Evolutionary conservation across 2,888 invertebrate genomes (phyloP), one percentile per base, ranked within the genome.

Genomic region (Campopleginae sp.): DNA sequence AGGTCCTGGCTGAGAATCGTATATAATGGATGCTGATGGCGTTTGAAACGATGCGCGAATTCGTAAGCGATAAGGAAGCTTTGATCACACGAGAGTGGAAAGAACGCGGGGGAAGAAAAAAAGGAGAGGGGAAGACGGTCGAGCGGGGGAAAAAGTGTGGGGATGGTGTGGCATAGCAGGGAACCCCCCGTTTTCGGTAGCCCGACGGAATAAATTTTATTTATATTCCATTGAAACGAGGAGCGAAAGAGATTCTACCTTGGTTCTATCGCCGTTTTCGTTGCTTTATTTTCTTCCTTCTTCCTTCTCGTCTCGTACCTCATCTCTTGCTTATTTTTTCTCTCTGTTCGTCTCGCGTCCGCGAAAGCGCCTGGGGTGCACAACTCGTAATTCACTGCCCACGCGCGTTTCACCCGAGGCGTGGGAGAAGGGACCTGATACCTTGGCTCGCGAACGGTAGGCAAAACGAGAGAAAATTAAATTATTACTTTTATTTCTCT

Each of bases 211-310:
- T 90, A 89, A 91, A 91, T 90, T 89, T 90, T 89, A 89, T 91
- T 91, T 89, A 91, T 90, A 90, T 90, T 89, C 89, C 87, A 90
- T 90, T 89, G 90, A 90, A 90, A 89, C 89, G 88, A 89, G 90
- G 88, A 88, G 88, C 88, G 88, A 85, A 85, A 85, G 85, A 83
- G 86, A 88, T 86, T 87, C 79, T 77, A 84, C 80, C 82, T 76
- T 58, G 76, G 46, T 79, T 81, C 84, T 78, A 54, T 82, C 54
- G 61, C 68, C 81, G 65, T 68, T 74, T 77, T 33, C 14, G 44
- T 38, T 42, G 31, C 17, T 61, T n/a, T 63, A 44, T 65, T 42
- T 63, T 76, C 19, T 61, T 70, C 70, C 46, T 70, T 48, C 51
- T 33, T 31, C 33, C 70, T 70, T 46, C 31, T 46, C 83, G 19